A percentile compares a stretch with the other conserved stretches of the same genome.
These are phyloP conservation scores for Clitarchus hookeri DNA, from an alignment of 2,888 invertebrate species.

Conservation along the genomic window DNA sequence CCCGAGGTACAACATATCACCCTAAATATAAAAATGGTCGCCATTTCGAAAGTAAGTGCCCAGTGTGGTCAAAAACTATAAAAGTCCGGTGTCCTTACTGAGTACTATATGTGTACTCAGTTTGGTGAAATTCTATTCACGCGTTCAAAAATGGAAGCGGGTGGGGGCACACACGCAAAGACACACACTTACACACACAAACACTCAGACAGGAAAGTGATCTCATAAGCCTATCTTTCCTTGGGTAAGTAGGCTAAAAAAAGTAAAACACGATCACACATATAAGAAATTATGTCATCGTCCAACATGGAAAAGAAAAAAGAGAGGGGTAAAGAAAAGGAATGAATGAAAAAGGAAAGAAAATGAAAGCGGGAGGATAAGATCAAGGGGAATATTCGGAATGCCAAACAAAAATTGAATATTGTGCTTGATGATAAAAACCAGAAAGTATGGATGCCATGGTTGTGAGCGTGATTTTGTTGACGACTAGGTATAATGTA, in stretches of 20 bases:
- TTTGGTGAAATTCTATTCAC: no score
- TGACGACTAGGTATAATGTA: constrained; percentile 15
- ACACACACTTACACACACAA: no score
- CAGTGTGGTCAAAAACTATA: no score
- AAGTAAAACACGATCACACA: not conserved
- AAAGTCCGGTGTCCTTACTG: no score
- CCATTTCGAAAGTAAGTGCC: no score
- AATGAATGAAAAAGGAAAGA: not conserved
- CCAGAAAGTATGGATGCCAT: not conserved
- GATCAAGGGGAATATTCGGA: not conserved
- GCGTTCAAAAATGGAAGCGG: no score
- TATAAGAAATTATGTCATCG: not conserved
- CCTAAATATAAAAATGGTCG: no score
- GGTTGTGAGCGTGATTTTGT: constrained; percentile 4
- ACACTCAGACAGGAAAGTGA: no score
- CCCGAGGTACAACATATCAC: no score
- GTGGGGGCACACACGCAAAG: no score
- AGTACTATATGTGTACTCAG: no score
- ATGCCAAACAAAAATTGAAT: not conserved
- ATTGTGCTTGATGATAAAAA: not conserved
- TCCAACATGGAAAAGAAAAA: not conserved
- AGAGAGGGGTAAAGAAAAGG: not conserved
- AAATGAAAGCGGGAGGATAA: not conserved
- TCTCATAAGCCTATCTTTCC: no score
- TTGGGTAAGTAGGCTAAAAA: not conserved